Evolutionary conservation across 2,797 vertebrate genomes (phyloP), one percentile per base, ranked within the genome.

Genomic region (Limnodromus scolopaceus): DNA sequence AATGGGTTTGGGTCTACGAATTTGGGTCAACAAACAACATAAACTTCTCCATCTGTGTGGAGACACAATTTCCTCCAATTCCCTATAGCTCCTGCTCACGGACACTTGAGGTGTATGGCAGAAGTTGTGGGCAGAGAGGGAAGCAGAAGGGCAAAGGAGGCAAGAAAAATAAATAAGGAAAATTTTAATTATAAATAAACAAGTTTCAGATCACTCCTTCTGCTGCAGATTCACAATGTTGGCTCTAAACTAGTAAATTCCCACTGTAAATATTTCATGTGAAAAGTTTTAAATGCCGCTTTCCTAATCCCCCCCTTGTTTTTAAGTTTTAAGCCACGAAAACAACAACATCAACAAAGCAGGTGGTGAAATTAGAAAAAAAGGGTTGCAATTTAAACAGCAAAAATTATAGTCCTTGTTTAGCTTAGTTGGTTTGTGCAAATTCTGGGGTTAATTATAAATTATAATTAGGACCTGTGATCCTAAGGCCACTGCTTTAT

Each of bases 381-480:
- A 94, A 72, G 20, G 76, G 76, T 77, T 87, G 90, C 82, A 80
- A 89, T 78, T 89, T 72, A 77, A 95, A 95, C 58, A 89, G 97
- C 30, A 92, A 94, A 95, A 97, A 97, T 70, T 4, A 94, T 96
- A 93, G 85, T 87, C 63, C 90, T 93, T 88, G 94, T 93, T 93
- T 97, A 96, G 91, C 95, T 84, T 93, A 86, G 93, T 94, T 79
- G 82, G 78, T 75, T 96, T 94, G 85, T 96, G 87, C 92, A 97
- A 97, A 96, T 97, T 96, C 93, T 4, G 16, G 94, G 78, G 80
- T 97, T 98, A 97, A 98, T 98, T 98, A 97, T 96, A 98, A 97
- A 98, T 96, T 97, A 96, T 97, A 98, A 98, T 98, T 96, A 98
- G 95, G 97, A 91, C 95, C 94, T 92, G 94, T 89, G 89, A 95